These are phyloP conservation scores for Gambusia holbrooki DNA, from an alignment of 2,113 vertebrate species.

Conservation along the genomic window DNA sequence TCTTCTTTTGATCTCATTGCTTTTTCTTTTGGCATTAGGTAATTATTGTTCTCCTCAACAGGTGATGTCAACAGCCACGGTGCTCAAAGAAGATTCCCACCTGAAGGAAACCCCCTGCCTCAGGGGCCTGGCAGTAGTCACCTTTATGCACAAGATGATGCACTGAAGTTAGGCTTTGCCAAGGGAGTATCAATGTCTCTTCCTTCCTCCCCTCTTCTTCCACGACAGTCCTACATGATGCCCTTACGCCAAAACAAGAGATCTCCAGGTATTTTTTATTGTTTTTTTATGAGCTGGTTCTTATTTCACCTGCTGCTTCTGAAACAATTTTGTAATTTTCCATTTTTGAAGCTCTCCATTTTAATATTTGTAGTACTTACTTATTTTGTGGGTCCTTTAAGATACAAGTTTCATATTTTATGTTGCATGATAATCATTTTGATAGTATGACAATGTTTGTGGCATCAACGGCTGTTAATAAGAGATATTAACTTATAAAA, in stretches of 20 bases:
- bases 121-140: constrained; percentile 71
- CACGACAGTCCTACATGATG: constrained; percentile 89
- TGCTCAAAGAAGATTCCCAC: constrained; percentile 69
- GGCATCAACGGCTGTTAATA: too few relatives aligned
- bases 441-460: too few relatives aligned
- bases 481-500: too few relatives aligned
- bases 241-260: constrained; percentile 89
- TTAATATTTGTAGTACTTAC: not conserved
- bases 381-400: not conserved
- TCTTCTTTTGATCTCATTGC: not conserved
- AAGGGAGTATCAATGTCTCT: constrained; percentile 97
- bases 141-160: constrained; percentile 77
- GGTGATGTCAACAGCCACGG: constrained; percentile 83
- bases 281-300: not conserved
- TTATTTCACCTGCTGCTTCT: not conserved
- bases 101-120: constrained; percentile 66
- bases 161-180: constrained; percentile 82
- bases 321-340: not conserved
- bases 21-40: not conserved
- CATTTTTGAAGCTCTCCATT: not conserved
- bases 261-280: constrained; percentile 88
- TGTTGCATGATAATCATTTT: too few relatives aligned
- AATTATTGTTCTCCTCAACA: constrained; percentile 62
- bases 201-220: constrained; percentile 95
- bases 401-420: too few relatives aligned